phyloP scores from a whole-genome alignment of 2,888 invertebrate genomes.

The Phanerotoma sp. region DNA sequence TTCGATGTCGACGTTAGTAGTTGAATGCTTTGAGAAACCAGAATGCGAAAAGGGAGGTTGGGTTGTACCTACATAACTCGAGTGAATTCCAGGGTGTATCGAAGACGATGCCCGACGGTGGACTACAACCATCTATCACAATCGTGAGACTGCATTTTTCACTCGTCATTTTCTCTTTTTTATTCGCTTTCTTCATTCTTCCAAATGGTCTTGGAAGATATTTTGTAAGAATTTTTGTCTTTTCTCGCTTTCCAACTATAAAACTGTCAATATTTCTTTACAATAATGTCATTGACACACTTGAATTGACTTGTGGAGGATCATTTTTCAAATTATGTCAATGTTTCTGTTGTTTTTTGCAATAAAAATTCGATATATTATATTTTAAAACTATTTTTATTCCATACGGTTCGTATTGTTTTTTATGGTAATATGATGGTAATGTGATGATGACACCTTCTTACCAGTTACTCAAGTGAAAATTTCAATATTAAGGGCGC shows the following conservation, averaged over 20 bases:
- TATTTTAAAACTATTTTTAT: no score
- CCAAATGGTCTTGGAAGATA: background rate
- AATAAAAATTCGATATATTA: no score
- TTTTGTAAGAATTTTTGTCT: background rate
- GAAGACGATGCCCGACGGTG: constrained; percentile 3
- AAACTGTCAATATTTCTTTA: constrained; percentile 10
- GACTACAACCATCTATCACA: constrained; percentile 30
- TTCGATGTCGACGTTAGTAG: background rate
- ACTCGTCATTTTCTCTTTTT: constrained; percentile 20
- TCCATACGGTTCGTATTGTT: no score
- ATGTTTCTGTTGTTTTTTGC: no score
- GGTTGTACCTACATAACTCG: background rate
- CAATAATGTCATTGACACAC: background rate
- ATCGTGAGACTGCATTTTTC: constrained; percentile 36
- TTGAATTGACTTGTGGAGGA: no score
- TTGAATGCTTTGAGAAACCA: background rate
- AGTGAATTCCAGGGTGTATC: constrained; percentile 7
- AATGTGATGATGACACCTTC: no score
- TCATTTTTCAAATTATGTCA: no score
- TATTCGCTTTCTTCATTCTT: background rate
- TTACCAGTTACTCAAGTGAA: no score
- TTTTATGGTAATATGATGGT: no score
- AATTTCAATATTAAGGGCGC: no score
- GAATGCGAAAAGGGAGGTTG: background rate
- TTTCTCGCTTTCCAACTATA: background rate